Conservation (phyloP, 2,113 vertebrate genomes). For the Amphilophus citrinellus region DNA sequence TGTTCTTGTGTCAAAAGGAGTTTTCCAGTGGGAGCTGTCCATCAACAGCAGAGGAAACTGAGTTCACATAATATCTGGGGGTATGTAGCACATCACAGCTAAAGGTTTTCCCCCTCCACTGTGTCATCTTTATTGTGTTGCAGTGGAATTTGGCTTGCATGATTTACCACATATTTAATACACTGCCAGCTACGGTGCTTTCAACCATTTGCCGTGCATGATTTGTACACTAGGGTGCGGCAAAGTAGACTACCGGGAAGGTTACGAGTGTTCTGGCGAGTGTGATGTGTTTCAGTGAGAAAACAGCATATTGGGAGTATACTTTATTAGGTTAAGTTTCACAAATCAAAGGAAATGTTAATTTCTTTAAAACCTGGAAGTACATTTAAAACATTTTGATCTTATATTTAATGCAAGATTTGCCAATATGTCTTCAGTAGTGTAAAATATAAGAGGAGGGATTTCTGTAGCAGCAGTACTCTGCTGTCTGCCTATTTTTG, state of each 20-base stretch:
- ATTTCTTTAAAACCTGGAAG: neutral
- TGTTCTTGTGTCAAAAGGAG: neutral
- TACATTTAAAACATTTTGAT: neutral
- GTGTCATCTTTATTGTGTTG: constrained; percentile 26
- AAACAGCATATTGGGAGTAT: neutral
- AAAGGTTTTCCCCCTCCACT: neutral
- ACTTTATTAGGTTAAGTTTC: neutral
- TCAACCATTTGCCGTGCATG: neutral
- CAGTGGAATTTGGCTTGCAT: neutral
- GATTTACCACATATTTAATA: constrained; percentile 31
- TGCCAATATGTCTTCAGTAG: neutral
- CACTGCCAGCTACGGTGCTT: constrained; percentile 3
- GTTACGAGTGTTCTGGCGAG: neutral
- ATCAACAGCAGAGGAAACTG: neutral
- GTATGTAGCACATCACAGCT: constrained; percentile 9
- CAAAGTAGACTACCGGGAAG: neutral
- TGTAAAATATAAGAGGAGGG: neutral
- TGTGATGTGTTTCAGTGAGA: neutral
- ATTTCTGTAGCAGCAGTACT: neutral
- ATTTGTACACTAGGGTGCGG: constrained; percentile 45
- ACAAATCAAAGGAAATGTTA: neutral
- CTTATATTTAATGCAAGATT: neutral
- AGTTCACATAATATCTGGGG: neutral
- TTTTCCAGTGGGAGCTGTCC: neutral
- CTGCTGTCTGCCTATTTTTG: neutral